These are phyloP conservation scores for Empis livida DNA, from an alignment of 2,888 invertebrate genomes.

Conservation along the genomic window DNA sequence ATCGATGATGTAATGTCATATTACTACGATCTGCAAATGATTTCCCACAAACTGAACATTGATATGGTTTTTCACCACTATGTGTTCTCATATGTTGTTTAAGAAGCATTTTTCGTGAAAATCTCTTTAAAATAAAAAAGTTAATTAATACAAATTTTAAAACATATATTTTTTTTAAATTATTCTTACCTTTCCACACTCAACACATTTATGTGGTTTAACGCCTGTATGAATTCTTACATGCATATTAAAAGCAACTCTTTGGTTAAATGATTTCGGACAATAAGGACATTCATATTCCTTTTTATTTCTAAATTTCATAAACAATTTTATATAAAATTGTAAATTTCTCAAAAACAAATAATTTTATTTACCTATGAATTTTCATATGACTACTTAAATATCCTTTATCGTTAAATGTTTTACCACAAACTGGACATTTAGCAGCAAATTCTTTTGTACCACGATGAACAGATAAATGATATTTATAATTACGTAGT, in stretches of 20 bases:
- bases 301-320: slow-evolving; percentile 56
- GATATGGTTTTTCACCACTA: slow-evolving; percentile 66
- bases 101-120: slow-evolving; percentile 70
- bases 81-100: slow-evolving; percentile 74
- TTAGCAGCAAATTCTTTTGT: slow-evolving; percentile 63
- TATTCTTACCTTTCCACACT: slow-evolving; percentile 48
- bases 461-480: slow-evolving; percentile 67
- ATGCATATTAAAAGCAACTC: slow-evolving; percentile 82
- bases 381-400: slow-evolving; percentile 79
- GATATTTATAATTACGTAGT: slow-evolving; percentile 72
- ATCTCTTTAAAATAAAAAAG: slow-evolving; percentile 35
- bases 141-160: too few relatives aligned
- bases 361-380: slow-evolving; percentile 40
- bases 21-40: slow-evolving; percentile 74
- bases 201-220: slow-evolving; percentile 62
- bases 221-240: slow-evolving; percentile 69
- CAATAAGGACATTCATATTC: slow-evolving; percentile 71
- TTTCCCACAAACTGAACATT: slow-evolving; percentile 67
- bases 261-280: slow-evolving; percentile 73
- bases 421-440: slow-evolving; percentile 66
- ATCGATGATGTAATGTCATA: slow-evolving; percentile 67
- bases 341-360: background rate
- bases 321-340: background rate
- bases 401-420: slow-evolving; percentile 72
- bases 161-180: too few relatives aligned